Percentiles rank a stretch among this genome's conserved stretches.
Conservation (phyloP, 2,113 vertebrate species). For the Apodemus speciosus region DNA sequence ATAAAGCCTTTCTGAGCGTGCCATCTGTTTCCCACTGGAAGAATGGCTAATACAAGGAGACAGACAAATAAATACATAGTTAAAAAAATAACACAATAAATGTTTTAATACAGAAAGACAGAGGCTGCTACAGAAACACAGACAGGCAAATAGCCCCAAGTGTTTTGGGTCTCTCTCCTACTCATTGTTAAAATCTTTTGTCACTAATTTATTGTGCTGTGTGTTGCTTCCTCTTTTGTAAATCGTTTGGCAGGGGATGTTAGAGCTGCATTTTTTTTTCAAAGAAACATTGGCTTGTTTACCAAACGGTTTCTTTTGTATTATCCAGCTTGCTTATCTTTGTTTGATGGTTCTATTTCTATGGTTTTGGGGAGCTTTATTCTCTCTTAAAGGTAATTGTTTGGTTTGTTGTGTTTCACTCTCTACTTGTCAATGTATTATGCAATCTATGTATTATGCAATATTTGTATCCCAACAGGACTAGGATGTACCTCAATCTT, state of each 20-base stretch:
- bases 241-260: constrained; percentile 12
- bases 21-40: constrained; percentile 36
- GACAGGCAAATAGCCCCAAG: not conserved
- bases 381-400: constrained; percentile 16
- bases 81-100: constrained; percentile 41
- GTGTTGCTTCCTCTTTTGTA: not conserved
- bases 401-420: not conserved
- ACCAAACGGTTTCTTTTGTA: constrained; percentile 7
- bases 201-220: constrained; percentile 4
- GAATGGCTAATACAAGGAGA: constrained; percentile 30
- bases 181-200: not conserved
- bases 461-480: not conserved
- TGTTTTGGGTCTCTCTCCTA: constrained; percentile 45
- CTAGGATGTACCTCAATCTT: not conserved
- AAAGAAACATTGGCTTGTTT: not conserved
- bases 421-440: constrained; percentile 26
- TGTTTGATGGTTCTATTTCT: constrained; percentile 22
- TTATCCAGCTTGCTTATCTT: constrained; percentile 49
- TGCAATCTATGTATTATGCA: constrained; percentile 12
- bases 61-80: constrained; percentile 51
- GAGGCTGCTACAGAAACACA: not conserved
- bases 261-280: not conserved
- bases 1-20: constrained; percentile 9
- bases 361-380: not conserved
- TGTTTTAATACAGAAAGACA: constrained; percentile 22